These are phyloP conservation scores for Petrophora chlorosata DNA, from an alignment of 2,888 invertebrate genomes.

Conservation along the genomic window DNA sequence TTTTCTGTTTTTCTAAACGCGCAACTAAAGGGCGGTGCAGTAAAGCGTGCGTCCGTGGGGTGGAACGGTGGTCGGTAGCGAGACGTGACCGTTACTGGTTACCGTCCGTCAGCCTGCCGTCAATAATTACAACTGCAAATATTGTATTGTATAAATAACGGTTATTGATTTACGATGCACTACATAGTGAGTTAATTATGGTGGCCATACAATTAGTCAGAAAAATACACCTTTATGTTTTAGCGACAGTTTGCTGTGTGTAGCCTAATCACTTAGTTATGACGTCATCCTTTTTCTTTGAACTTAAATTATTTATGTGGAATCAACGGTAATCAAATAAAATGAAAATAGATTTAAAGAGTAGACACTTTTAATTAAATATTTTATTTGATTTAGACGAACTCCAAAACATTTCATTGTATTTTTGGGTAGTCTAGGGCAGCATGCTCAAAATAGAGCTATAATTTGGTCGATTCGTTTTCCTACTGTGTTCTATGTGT, in stretches of 20 bases:
- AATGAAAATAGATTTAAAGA: too few species aligned
- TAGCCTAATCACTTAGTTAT: too few species aligned
- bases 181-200: too few species aligned
- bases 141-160: conserved; percentile 10
- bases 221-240: too few species aligned
- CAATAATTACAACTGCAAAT: background rate
- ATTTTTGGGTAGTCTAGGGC: too few species aligned
- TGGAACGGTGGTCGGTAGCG: conserved; percentile 20
- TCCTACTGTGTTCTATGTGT: background rate
- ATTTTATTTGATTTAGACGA: background rate
- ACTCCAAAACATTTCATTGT: background rate
- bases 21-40: conserved; percentile 51
- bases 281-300: too few species aligned
- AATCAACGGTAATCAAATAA: too few species aligned
- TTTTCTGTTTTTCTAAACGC: conserved; percentile 45
- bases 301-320: too few species aligned
- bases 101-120: too few species aligned
- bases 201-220: too few species aligned
- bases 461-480: background rate
- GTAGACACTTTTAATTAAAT: background rate
- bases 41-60: conserved; percentile 40
- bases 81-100: conserved; percentile 42
- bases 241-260: too few species aligned
- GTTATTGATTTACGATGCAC: conserved; percentile 7
- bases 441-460: background rate